Conservation (phyloP, 2,888 invertebrate genomes). For the Mythimna pallens region DNA sequence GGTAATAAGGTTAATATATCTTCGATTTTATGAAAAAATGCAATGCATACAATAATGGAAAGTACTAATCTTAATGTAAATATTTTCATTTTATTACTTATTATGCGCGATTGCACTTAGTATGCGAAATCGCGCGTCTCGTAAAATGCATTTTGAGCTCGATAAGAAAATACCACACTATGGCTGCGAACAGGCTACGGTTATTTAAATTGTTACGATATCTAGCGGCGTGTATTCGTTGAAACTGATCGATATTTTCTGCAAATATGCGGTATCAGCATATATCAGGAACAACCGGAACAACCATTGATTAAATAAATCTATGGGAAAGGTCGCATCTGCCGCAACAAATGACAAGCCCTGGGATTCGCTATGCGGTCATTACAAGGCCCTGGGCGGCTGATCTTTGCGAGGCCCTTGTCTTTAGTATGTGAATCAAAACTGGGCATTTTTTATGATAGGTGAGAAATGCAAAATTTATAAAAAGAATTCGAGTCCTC, state of each 20-base stretch:
- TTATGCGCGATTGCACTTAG: neutral
- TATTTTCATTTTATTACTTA: neutral
- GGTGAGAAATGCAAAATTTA: too few species aligned
- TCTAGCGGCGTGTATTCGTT: neutral
- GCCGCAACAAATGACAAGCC: too few species aligned
- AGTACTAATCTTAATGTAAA: neutral
- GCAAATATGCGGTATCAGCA: neutral
- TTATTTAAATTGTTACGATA: neutral
- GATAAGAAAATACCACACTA: constrained; percentile 13
- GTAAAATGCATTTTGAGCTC: constrained; percentile 14
- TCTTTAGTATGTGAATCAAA: too few species aligned
- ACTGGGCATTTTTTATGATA: too few species aligned
- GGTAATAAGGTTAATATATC: neutral
- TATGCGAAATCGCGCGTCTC: neutral
- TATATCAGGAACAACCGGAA: neutral
- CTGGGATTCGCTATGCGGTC: too few species aligned
- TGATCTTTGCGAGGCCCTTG: too few species aligned
- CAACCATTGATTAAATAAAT: neutral
- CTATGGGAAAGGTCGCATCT: neutral
- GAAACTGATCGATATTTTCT: neutral
- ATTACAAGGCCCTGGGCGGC: too few species aligned
- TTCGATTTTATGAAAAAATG: neutral
- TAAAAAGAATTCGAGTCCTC: too few species aligned
- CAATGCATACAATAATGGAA: neutral
- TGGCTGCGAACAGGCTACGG: neutral